A percentile compares a stretch with the other conserved stretches of the same genome.
Conservation (phyloP, 2,113 vertebrate genomes). For the Mustela lutreola region DNA sequence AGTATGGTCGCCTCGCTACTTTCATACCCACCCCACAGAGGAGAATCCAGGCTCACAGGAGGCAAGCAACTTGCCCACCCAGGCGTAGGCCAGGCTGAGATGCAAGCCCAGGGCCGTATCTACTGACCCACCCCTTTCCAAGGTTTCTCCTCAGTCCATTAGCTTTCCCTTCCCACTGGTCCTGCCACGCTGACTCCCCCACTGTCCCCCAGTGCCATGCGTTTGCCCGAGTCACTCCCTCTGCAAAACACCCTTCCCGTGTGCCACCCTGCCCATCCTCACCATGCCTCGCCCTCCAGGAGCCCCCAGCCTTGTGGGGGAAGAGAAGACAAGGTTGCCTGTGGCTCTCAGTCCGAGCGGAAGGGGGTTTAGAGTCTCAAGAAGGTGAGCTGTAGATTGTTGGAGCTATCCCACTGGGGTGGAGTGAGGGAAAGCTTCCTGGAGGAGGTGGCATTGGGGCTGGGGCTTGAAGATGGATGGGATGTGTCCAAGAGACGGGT, state of each 20-base stretch:
- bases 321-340: neutral
- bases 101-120: no score
- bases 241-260: neutral
- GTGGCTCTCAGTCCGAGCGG: neutral
- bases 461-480: neutral
- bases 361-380: neutral
- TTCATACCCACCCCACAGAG: neutral
- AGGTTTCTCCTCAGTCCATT: neutral
- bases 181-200: neutral
- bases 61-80: no score
- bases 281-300: neutral
- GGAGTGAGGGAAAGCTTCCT: neutral
- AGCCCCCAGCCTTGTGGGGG: no score
- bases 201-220: neutral
- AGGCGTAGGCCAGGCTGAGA: neutral
- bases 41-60: neutral
- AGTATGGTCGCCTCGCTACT: accelerated
- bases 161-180: neutral
- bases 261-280: accelerated
- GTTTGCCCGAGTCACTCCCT: neutral
- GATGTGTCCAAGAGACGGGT: neutral
- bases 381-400: neutral
- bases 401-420: accelerated
- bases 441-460: neutral
- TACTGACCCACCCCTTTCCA: neutral